Evolutionary conservation across 2,797 vertebrate genomes (phyloP), one percentile per base, ranked within the genome.

Genomic region (Spizella passerina): DNA sequence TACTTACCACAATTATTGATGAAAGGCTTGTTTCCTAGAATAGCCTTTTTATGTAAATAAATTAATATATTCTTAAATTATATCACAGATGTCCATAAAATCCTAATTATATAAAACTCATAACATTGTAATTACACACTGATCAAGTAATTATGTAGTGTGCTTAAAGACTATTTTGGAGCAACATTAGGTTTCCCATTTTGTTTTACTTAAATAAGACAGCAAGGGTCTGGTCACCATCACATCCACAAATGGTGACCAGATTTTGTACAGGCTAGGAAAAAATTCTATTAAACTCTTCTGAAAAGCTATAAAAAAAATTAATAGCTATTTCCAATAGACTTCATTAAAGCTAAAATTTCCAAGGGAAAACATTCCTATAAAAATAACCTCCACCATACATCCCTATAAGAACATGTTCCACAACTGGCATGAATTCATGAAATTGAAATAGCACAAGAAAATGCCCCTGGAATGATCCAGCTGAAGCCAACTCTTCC

Each of bases 51-150:
- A 95, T 66, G 76, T 82, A 93, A 92, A 86, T 82, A 94, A 79
- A 94, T 83, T 90, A 93, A 93, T 86, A 59, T 55, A 86, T 72
- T 86, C 86, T 72, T 90, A 93, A 94, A 90, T 82, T 88, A 29
- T 87, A 92, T 80, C 86, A 82, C 92, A 96, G 94, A 95, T 95
- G 92, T 89, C 92, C 88, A 85, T 85, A 85, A 92, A 91, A 93
- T 87, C 56, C 68, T 91, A 87, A 93, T 80, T 94, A 93, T 59
- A 86, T 79, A 88, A 92, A 94, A 73, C 47, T 88, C 56, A 26
- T 79, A 93, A 86, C 60, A 65, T 22, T 72, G 29, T 55, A 88
- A 95, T 93, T 95, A 92, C 63, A 84, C 23, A 55, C 70, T 63
- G 86, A 95, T 92, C 76, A 55, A 94, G 59, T 84, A 93, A 96